Conservation (phyloP, 2,797 vertebrate genomes). For the Pogoniulus pusillus region DNA sequence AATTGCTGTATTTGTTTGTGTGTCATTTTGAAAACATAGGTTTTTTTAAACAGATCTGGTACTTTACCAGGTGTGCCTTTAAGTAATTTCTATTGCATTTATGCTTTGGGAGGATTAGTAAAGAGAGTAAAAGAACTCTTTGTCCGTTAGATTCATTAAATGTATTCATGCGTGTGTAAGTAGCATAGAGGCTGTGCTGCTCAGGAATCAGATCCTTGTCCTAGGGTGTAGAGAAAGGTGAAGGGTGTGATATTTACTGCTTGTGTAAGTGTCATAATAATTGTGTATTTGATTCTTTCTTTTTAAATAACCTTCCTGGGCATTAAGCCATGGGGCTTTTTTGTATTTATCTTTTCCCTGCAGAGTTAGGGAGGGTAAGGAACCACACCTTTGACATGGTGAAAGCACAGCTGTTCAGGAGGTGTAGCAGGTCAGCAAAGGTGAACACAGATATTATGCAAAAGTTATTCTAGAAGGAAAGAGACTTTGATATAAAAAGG, state of each 20-base stretch:
- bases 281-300: slow-evolving; percentile 65
- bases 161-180: slow-evolving; percentile 73
- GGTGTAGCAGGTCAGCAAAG: slow-evolving; percentile 4
- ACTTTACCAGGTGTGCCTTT: slow-evolving; percentile 71
- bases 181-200: slow-evolving; percentile 59
- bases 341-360: slow-evolving; percentile 40
- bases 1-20: slow-evolving; percentile 62
- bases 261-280: slow-evolving; percentile 70
- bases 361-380: slow-evolving; percentile 7
- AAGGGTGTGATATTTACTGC: slow-evolving; percentile 71
- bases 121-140: slow-evolving; percentile 72
- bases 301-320: slow-evolving; percentile 67
- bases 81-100: slow-evolving; percentile 71
- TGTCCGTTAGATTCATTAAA: slow-evolving; percentile 70
- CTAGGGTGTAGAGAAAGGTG: slow-evolving; percentile 61
- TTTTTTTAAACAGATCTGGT: slow-evolving; percentile 58
- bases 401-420: slow-evolving; percentile 32
- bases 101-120: slow-evolving; percentile 71
- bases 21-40: slow-evolving; percentile 51
- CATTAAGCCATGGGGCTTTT: slow-evolving; percentile 42
- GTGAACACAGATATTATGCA: background rate
- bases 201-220: slow-evolving; percentile 67
- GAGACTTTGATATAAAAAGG: background rate
- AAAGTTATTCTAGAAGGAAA: background rate
- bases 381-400: slow-evolving; percentile 41